These are phyloP conservation scores for Erethizon dorsatum DNA, from an alignment of 2,797 vertebrate species.

Conservation along the genomic window DNA sequence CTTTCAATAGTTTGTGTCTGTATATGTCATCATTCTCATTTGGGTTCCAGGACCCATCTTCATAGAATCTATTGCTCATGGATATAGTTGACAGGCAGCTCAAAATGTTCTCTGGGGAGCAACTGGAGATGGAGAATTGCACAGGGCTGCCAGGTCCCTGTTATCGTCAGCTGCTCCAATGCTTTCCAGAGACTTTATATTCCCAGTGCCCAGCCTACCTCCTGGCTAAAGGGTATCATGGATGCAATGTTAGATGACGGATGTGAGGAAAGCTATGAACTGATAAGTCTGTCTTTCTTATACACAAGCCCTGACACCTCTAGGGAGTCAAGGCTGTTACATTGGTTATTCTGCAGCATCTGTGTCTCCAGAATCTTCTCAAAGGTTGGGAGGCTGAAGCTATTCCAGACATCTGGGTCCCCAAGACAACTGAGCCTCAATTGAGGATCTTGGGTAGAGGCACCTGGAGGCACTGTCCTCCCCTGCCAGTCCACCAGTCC, in stretches of 20 bases:
- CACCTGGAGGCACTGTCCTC: too few relatives aligned
- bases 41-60: neutral
- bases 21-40: neutral
- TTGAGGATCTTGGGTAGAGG: neutral
- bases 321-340: neutral
- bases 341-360: too few relatives aligned
- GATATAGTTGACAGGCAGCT: neutral
- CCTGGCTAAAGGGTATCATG: neutral
- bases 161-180: neutral
- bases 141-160: neutral
- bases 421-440: neutral
- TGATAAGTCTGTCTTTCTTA: neutral
- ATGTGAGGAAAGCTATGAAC: neutral
- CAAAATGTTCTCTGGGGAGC: neutral
- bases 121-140: neutral
- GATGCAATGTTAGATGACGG: neutral
- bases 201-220: neutral
- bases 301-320: neutral
- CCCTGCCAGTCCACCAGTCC: too few relatives aligned
- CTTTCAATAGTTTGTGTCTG: neutral
- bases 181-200: neutral
- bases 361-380: too few relatives aligned
- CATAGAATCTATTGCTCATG: neutral
- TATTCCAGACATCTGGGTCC: neutral
- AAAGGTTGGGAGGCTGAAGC: neutral